Base-by-base conservation (phyloP, 2,113 vertebrate species). In the Macrotis lagotis region DNA sequence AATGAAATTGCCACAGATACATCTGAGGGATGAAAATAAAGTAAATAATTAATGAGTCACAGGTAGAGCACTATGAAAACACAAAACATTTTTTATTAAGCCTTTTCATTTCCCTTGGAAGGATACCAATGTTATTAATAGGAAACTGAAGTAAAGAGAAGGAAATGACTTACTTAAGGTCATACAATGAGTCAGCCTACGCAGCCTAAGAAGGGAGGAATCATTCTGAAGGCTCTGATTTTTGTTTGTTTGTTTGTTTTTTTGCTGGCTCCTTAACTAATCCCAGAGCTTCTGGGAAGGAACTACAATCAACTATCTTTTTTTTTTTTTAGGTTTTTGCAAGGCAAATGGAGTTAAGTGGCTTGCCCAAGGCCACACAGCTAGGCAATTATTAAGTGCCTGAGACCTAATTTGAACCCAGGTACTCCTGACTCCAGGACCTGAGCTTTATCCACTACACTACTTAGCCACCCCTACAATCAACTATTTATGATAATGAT, bases 21-120 rank as follows among this genome's bases (percentile, higher is more conserved):
- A 55, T 93, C 83, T 74, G 88, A 55, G 90, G 94, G 96, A 92
- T 91, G 88, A 95, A 91, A 44, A 94, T 48, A 92, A 37, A 48
- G 16, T 89, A 25, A 93, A 16, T 91, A 24, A 90, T n/a, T 91
- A 89, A 92, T 8, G 91, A 94, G 31, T 90, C 92, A 48, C 0
- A 12, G 88, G 91, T 50, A 93, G 66, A 94, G 53, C 50, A 89
- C 12, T 55, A 89, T 88, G 83, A 83, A 90, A 44, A 92, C 90
- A 55, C 66, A 24, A 59, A 55, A 91, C n/a, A 55, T 95, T 94
- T 89, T 91, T 74, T 22, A 83, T 44, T 83, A 83, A 83, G 5
- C n/a, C 16, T 93, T 51, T 74, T 93, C 66, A 74, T 37, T 50
- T 37, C 91, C 89, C 47, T 66, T 92, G 66, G 66, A 44, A 44